phyloP scores from a whole-genome alignment of 2,113 vertebrate species.

The Tympanuchus pallidicinctus region DNA sequence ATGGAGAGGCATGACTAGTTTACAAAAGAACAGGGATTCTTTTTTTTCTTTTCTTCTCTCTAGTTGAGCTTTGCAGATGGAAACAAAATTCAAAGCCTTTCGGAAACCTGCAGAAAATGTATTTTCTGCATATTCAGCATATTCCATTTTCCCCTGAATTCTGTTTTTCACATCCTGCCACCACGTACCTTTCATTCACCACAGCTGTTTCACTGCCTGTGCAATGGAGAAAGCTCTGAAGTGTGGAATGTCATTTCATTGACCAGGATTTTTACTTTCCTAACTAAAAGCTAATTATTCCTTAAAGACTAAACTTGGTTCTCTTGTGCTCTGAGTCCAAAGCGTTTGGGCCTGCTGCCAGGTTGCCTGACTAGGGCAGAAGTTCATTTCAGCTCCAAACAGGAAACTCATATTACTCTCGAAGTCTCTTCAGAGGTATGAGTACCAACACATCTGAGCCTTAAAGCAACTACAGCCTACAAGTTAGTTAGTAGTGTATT shows the following conservation, averaged over 20 bases:
- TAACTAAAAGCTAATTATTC: slow-evolving; percentile 1
- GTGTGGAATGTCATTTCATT: neutral
- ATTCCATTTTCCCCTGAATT: neutral
- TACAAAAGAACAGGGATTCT: neutral
- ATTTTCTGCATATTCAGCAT: neutral
- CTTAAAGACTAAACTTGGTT: slow-evolving; percentile 4
- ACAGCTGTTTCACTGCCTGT: neutral
- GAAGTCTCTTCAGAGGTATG: neutral
- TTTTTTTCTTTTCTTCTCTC: neutral
- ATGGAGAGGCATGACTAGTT: neutral
- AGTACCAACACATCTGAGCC: neutral
- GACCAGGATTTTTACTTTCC: neutral
- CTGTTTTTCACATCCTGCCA: slow-evolving; percentile 5
- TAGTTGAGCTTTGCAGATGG: neutral
- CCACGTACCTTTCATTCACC: neutral
- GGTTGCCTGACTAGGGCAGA: neutral
- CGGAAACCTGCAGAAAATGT: neutral
- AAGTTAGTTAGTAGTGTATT: neutral
- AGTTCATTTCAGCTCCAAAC: slow-evolving; percentile 8
- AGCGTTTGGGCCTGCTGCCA: slow-evolving; percentile 10
- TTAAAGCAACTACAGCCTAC: neutral
- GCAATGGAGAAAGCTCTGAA: neutral
- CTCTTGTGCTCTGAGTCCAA: neutral
- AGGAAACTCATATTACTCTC: neutral
- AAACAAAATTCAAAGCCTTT: slow-evolving; percentile 23